Evolutionary conservation across 2,888 invertebrate species (phyloP).

Genomic region (Pinctada fucata): DNA sequence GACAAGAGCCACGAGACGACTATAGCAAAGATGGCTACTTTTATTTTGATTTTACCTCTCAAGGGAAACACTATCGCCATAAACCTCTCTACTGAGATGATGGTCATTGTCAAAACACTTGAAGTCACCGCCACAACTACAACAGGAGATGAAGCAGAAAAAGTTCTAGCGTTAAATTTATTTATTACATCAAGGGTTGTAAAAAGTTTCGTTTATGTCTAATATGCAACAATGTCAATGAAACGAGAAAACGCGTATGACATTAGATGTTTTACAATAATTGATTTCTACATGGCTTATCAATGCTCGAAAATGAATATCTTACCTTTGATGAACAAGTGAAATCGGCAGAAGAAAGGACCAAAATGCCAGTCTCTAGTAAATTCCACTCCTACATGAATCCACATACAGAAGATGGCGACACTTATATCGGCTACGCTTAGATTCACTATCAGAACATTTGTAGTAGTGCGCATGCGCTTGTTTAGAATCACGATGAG

Average conservation of each 20-base stretch:
- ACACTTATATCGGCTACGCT: slow-evolving; percentile 70
- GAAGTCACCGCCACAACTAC: slow-evolving; percentile 67
- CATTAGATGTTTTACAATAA: too few relatives aligned
- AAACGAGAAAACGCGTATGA: too few relatives aligned
- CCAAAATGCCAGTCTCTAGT: slow-evolving; percentile 67
- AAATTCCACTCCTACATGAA: slow-evolving; percentile 65
- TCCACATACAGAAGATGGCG: slow-evolving; percentile 71
- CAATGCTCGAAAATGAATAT: too few relatives aligned
- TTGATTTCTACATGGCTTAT: too few relatives aligned
- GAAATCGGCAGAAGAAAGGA: slow-evolving; percentile 63
- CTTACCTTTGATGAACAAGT: slow-evolving; percentile 69
- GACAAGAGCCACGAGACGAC: slow-evolving; percentile 59
- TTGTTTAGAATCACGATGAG: slow-evolving; percentile 61
- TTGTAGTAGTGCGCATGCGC: slow-evolving; percentile 66
- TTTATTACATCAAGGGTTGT: too few relatives aligned
- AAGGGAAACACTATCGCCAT: slow-evolving; percentile 70
- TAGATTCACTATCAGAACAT: slow-evolving; percentile 67
- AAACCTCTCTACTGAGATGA: slow-evolving; percentile 70
- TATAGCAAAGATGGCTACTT: slow-evolving; percentile 47
- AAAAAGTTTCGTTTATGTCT: too few relatives aligned
- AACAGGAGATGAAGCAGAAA: slow-evolving; percentile 25
- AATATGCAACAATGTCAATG: neutral
- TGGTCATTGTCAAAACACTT: slow-evolving; percentile 67
- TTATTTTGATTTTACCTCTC: slow-evolving; percentile 51
- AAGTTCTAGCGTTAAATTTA: neutral